Base-by-base conservation (phyloP, 2,113 vertebrate species). In the Neolamprologus sp. region DNA sequence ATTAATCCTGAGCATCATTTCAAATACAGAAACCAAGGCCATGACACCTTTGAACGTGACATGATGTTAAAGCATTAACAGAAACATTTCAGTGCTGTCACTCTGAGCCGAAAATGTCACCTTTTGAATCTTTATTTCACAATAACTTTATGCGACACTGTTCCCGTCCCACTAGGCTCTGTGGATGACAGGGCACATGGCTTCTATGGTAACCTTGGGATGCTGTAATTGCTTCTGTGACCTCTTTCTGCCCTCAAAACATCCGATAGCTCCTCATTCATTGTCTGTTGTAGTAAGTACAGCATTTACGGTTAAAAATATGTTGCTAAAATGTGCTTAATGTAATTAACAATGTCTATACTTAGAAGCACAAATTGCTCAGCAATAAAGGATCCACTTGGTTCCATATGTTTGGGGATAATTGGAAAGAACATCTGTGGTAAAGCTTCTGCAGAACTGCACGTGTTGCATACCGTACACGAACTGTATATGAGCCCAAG, bases 1-100 rank as follows among this genome's bases (percentile, higher is more conserved):
- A 85, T 91, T 94, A 95, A 95, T 94, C 85, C 90, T 28, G 47
- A 58, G 45, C 80, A 45, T 53, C 88, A 87, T 93, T 90, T 90
- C 88, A 93, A 92, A 84, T 85, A 85, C 51, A 91, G 51, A 85
- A 80, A 87, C 73, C 23, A 78, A 19, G 80, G 68, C 37, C 57
- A 73, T 60, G 86, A 87, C 75, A 81, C 40, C 55, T 84, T 75
- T 85, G 58, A 68, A 83, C 83, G 68, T 37, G 14, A 83, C 37
- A 87, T 51, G 57, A 86, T 81, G 87, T 83, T 45, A 7, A 88
- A 86, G 83, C 87, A 78, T 80, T 86, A 87, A 80, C 60, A 17
- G 57, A 85, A 89, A 86, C 35, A 81, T 51, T 81, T 81, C 63
- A 85, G 19, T 7, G 10, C 9, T 84, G 71, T 63, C 13, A 5